These are phyloP conservation scores for Neoaliturus tenellus DNA, from an alignment of 2,888 invertebrate species.

Conservation along the genomic window DNA sequence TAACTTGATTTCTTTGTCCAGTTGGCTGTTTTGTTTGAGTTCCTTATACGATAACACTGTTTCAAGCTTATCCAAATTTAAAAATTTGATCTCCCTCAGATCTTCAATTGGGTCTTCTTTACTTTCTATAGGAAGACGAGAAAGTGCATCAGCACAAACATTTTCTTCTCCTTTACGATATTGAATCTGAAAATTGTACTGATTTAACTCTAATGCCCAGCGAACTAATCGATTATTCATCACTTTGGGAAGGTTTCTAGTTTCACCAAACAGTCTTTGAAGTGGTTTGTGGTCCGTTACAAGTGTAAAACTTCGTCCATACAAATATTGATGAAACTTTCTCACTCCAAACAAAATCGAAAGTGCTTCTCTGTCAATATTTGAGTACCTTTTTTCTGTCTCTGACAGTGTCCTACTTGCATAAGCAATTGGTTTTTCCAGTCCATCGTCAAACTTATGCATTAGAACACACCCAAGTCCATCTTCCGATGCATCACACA, in stretches of 20 bases:
- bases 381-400: neutral
- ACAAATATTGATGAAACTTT: slow-evolving; percentile 34
- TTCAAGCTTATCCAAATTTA: neutral
- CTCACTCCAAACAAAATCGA: slow-evolving; percentile 1
- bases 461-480: neutral
- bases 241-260: slow-evolving; percentile 41
- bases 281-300: slow-evolving; percentile 52
- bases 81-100: neutral
- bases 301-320: neutral
- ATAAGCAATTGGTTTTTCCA: neutral
- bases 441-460: neutral
- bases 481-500: slow-evolving; percentile 8
- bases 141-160: too few species aligned
- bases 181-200: neutral
- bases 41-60: slow-evolving; percentile 3
- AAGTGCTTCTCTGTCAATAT: slow-evolving; percentile 28
- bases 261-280: slow-evolving; percentile 44
- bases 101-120: too few species aligned
- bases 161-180: slow-evolving; percentile 33
- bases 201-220: slow-evolving; percentile 45
- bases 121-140: too few species aligned
- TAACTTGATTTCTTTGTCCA: slow-evolving; percentile 2
- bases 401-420: neutral
- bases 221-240: slow-evolving; percentile 38
- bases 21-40: neutral